These are phyloP conservation scores for Pyrocephalus nanus DNA, from an alignment of 2,797 vertebrate species.

Conservation along the genomic window DNA sequence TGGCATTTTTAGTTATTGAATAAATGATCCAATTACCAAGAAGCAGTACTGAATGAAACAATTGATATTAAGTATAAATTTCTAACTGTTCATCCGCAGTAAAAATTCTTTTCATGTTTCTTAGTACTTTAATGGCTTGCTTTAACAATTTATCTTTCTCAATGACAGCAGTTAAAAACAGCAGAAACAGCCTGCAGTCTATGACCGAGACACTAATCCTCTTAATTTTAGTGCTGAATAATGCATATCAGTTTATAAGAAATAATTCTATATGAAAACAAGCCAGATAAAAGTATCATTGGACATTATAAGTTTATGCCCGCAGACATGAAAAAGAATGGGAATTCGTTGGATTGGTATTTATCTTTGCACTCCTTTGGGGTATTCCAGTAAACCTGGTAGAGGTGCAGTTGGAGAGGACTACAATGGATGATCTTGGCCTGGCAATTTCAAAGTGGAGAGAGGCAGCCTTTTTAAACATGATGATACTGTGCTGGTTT, in stretches of 20 bases:
- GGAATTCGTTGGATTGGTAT: not conserved
- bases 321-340: not conserved
- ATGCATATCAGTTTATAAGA: not conserved
- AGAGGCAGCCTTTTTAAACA: not conserved
- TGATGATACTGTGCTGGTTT: not conserved
- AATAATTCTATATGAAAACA: not conserved
- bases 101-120: not conserved
- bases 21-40: conserved; percentile 1
- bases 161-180: not conserved
- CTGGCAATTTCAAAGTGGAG: not conserved
- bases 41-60: not conserved
- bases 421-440: not conserved
- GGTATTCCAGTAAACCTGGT: not conserved
- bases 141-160: not conserved
- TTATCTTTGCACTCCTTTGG: not conserved
- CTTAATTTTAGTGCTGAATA: conserved; percentile 35
- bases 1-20: not conserved
- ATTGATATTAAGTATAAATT: not conserved
- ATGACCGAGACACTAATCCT: conserved; percentile 9
- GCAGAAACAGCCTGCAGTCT: not conserved
- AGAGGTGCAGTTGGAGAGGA: not conserved
- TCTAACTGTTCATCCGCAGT: not conserved
- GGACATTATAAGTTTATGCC: not conserved
- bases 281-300: not conserved
- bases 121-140: not conserved